These are phyloP conservation scores for Colletes gigas DNA, from an alignment of 1,140 invertebrate species.

Conservation along the genomic window DNA sequence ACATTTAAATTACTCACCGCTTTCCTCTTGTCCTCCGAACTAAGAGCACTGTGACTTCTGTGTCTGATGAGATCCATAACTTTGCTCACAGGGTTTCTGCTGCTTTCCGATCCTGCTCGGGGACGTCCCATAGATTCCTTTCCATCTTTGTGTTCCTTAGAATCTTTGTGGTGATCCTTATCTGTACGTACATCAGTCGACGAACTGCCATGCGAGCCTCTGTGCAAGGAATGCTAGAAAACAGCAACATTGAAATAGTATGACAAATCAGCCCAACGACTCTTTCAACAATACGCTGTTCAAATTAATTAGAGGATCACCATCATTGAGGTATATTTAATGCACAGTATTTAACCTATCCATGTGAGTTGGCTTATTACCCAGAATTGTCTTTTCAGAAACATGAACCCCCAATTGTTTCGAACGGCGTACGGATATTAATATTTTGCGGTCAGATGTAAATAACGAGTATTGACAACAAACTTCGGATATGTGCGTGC, in stretches of 20 bases:
- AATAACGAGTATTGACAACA: no score
- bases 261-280: no score
- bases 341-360: no score
- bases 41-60: constrained; percentile 87
- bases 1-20: constrained; percentile 84
- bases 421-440: no score
- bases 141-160: constrained; percentile 67
- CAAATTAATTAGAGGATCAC: neutral
- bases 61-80: constrained; percentile 94
- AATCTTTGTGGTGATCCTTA: constrained; percentile 69
- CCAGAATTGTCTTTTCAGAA: no score
- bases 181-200: constrained; percentile 73
- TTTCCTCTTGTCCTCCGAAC: constrained; percentile 87
- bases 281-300: neutral
- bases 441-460: no score
- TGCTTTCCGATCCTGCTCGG: constrained; percentile 81
- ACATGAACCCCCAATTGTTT: no score
- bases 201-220: constrained; percentile 74
- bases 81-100: constrained; percentile 89
- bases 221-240: constrained; percentile 74
- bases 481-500: no score
- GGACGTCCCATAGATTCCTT: constrained; percentile 75
- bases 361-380: no score
- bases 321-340: no score
- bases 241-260: neutral